Base-by-base conservation (phyloP, 1,140 invertebrate species). In the Drosophila cardini region DNA sequence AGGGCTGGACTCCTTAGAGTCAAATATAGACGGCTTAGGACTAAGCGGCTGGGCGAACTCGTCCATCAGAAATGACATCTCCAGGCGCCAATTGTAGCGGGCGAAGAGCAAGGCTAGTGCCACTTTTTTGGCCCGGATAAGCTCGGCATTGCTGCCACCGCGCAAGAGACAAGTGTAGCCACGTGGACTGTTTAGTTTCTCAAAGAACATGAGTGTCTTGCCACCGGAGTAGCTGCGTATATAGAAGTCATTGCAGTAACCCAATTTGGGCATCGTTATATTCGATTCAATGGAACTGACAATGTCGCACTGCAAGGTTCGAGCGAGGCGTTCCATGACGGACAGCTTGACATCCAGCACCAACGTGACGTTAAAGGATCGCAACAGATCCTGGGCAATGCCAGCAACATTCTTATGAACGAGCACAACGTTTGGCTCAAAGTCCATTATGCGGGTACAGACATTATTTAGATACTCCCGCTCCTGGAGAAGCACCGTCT, bases 171-270 rank as follows among this genome's bases (percentile, higher is more conserved):
- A 96, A 0, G 98, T 98, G 82, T 97, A 98, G 0, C 98, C 98
- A 0, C 98, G 93, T 78, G 96, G 95, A 90, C 94, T 94, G 0
- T 95, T 95, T 86, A 98, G 97, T 1, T 98, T 97, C 92, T 99
- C 98, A 78, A 99, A 96, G 75, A 97, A 97, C 97, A 99, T 97
- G 1, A 99, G 91, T 0, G 97, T 98, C 94, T 99, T 99, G 91
- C 42, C 94, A 90, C 92, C 30, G 10, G 76, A 71, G 92, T 83
- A 94, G 58, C 94, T 96, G 70, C 96, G 94, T 3, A 98, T 93
- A 79, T 97, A 96, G 93, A 99, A 99, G 60, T 94, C 94, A 79
- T 96, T 95, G 90, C 98, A 99, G 13, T 95, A 95, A 34, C 98
- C 99, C 21, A 99, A 93, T 65, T 95, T 94, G 9, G 97, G 97